phyloP scores from a whole-genome alignment of 2,888 invertebrate species.

The Xanthia togata region DNA sequence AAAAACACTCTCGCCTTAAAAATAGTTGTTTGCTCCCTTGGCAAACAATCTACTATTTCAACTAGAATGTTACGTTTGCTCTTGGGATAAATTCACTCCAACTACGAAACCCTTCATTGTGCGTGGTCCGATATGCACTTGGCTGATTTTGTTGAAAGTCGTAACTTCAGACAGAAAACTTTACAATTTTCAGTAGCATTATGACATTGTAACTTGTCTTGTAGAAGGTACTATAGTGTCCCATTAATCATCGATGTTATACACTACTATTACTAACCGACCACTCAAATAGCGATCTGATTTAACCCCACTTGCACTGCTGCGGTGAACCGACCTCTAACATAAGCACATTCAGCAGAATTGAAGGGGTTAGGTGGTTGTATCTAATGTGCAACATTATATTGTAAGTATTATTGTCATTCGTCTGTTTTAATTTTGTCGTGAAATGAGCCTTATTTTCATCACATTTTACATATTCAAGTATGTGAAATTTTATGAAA shows the following conservation, averaged over 20 bases:
- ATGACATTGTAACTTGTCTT: neutral
- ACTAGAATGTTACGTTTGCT: too few species aligned
- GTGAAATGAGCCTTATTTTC: too few species aligned
- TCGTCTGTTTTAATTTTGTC: too few species aligned
- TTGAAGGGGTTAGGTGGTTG: constrained; percentile 4
- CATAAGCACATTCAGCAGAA: constrained; percentile 4
- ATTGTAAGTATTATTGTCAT: too few species aligned
- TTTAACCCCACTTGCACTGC: constrained; percentile 25
- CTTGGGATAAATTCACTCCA: too few species aligned
- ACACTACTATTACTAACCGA: neutral
- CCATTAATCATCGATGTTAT: neutral
- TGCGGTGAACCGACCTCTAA: constrained; percentile 32
- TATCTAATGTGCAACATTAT: neutral
- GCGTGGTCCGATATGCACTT: too few species aligned
- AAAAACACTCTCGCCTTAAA: too few species aligned
- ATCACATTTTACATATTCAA: too few species aligned
- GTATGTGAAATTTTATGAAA: too few species aligned
- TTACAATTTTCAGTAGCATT: neutral
- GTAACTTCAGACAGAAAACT: neutral
- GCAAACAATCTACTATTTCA: too few species aligned
- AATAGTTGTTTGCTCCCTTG: too few species aligned
- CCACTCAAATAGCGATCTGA: constrained; percentile 6
- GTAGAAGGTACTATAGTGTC: neutral
- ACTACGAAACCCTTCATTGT: too few species aligned
- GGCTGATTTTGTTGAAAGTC: neutral